These are phyloP conservation scores for Hyphantria cunea DNA, from an alignment of 1,140 invertebrate species.

Conservation along the genomic window DNA sequence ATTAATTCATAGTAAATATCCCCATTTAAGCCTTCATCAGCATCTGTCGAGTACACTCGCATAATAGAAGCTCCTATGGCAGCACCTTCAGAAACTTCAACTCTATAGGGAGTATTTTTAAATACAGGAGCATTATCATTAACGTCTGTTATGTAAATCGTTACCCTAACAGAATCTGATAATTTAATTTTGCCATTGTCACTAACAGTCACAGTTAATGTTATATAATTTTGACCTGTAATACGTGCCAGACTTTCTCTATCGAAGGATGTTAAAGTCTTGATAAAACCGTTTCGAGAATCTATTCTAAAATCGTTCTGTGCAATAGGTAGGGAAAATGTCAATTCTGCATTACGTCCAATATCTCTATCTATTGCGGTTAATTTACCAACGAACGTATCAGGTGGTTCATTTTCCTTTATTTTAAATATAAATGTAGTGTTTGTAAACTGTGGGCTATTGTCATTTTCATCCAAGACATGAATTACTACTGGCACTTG, in stretches of 20 bases:
- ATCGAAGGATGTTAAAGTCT: slow-evolving; percentile 92
- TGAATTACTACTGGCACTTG: slow-evolving; percentile 94
- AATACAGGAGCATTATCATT: slow-evolving; percentile 97
- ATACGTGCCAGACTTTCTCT: slow-evolving; percentile 90
- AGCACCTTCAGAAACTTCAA: slow-evolving; percentile 93
- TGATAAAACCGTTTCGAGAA: slow-evolving; percentile 95
- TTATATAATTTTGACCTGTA: slow-evolving; percentile 89
- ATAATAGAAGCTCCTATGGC: slow-evolving; percentile 90
- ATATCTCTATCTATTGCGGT: slow-evolving; percentile 95
- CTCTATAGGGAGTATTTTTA: slow-evolving; percentile 89
- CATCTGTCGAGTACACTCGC: slow-evolving; percentile 92
- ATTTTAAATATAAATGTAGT: slow-evolving; percentile 92
- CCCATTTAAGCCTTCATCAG: slow-evolving; percentile 95
- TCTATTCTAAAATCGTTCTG: slow-evolving; percentile 94
- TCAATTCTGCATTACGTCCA: slow-evolving; percentile 95
- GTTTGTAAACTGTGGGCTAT: slow-evolving; percentile 94
- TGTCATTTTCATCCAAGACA: slow-evolving; percentile 98
- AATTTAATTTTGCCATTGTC: slow-evolving; percentile 93
- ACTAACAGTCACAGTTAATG: slow-evolving; percentile 91
- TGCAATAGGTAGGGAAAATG: slow-evolving; percentile 89
- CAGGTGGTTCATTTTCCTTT: slow-evolving; percentile 93
- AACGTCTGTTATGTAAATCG: slow-evolving; percentile 93
- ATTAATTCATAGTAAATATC: slow-evolving; percentile 93
- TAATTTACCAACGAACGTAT: slow-evolving; percentile 95
- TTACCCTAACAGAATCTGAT: slow-evolving; percentile 93